Percentiles rank a stretch among this genome's conserved stretches.
Conservation (phyloP, 2,888 invertebrate genomes). For the Notocelia uddmanniana region DNA sequence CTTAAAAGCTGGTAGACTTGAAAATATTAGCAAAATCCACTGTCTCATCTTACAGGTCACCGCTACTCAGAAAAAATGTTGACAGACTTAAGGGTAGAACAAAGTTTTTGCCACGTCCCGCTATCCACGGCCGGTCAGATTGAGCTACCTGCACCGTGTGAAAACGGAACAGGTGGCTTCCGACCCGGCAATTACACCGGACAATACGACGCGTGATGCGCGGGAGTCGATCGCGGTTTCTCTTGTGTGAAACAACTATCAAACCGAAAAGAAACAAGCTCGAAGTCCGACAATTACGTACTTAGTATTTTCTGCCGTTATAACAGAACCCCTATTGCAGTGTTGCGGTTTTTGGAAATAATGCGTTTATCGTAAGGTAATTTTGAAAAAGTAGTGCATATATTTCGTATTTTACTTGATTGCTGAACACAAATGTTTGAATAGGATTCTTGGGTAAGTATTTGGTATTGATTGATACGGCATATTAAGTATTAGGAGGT, state of each 20-base stretch:
- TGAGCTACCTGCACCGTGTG: conserved; percentile 81
- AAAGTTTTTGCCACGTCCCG: conserved; percentile 48
- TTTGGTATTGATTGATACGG: conserved; percentile 7
- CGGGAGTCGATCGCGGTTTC: conserved; percentile 68
- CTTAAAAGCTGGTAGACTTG: not conserved
- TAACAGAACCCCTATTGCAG: not conserved
- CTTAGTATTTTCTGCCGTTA: not conserved
- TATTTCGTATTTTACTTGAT: conserved; percentile 29
- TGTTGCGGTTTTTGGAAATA: conserved; percentile 6
- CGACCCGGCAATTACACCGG: conserved; percentile 76
- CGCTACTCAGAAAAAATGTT: conserved; percentile 4
- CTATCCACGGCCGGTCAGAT: conserved; percentile 67
- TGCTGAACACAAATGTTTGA: conserved; percentile 17
- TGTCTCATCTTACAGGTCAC: conserved; percentile 8
- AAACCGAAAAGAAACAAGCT: conserved; percentile 1
- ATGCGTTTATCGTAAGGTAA: conserved; percentile 5
- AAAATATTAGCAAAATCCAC: not conserved
- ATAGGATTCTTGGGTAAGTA: conserved; percentile 7
- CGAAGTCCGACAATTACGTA: not conserved
- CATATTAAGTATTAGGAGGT: not conserved
- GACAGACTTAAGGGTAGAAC: conserved; percentile 23
- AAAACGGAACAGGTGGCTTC: conserved; percentile 82
- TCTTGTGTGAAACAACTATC: conserved; percentile 47
- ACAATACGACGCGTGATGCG: conserved; percentile 76
- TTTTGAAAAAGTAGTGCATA: conserved; percentile 22